phyloP scores from a whole-genome alignment of 2,113 vertebrate species.

The Trachemys scripta region DNA sequence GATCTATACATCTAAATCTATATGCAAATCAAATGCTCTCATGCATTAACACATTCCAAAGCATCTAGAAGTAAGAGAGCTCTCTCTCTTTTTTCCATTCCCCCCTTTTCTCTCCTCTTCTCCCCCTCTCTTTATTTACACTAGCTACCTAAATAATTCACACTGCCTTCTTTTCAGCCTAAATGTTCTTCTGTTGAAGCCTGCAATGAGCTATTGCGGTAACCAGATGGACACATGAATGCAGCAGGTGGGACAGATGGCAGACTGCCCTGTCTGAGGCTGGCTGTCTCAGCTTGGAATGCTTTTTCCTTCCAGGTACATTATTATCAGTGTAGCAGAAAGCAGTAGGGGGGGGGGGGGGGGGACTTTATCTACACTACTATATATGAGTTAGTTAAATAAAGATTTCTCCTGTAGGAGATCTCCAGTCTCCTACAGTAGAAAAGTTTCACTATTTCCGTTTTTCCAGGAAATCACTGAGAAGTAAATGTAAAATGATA shows the following conservation, averaged over 20 bases:
- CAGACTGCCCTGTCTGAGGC: conserved; percentile 85
- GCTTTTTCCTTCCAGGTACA: conserved; percentile 87
- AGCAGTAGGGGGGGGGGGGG: conserved; percentile 7
- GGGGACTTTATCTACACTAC: conserved; percentile 23
- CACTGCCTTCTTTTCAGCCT: conserved; percentile 81
- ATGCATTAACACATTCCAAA: conserved; percentile 83
- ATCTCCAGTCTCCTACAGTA: neutral
- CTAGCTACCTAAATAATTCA: conserved; percentile 87
- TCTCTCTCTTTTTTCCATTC: conserved; percentile 20
- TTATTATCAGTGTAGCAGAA: conserved; percentile 81
- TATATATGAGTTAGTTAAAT: conserved; percentile 39
- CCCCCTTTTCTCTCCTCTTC: conserved; percentile 42
- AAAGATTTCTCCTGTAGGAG: neutral
- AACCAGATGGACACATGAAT: conserved; percentile 88
- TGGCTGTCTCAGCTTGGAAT: conserved; percentile 79
- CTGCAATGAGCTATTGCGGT: conserved; percentile 81
- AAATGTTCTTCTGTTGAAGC: conserved; percentile 75
- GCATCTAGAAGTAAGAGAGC: conserved; percentile 66
- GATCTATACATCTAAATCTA: conserved; percentile 88
- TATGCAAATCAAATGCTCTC: conserved; percentile 84
- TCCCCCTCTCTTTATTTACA: conserved; percentile 80
- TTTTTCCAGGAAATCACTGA: neutral
- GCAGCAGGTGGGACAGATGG: conserved; percentile 93
- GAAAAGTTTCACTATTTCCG: neutral
- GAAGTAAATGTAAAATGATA: neutral